phyloP scores from a whole-genome alignment of 1,140 invertebrate species.

The Aporrectodea caliginosa region DNA sequence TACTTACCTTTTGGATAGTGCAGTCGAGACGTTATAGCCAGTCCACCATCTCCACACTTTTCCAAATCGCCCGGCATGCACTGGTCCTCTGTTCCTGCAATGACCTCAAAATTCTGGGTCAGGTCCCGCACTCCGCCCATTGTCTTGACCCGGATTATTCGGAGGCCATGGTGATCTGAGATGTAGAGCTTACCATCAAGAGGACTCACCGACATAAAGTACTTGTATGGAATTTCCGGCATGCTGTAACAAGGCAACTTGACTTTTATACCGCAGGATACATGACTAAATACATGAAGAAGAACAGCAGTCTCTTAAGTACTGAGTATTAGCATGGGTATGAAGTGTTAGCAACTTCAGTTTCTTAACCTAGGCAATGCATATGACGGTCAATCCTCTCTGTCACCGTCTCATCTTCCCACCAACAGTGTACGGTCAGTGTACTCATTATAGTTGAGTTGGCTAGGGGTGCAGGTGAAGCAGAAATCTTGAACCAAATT shows the following conservation, averaged over 20 bases:
- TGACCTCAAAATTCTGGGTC: conserved; percentile 85
- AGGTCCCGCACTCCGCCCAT: conserved; percentile 68
- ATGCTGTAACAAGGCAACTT: conserved; percentile 62
- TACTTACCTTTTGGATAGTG: conserved; percentile 95
- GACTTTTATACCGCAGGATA: too few relatives aligned
- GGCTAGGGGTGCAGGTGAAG: too few relatives aligned
- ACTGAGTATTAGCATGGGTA: too few relatives aligned
- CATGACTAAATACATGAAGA: too few relatives aligned
- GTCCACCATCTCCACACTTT: conserved; percentile 87
- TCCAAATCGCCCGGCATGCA: conserved; percentile 90
- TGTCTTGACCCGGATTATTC: conserved; percentile 83
- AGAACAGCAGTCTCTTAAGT: too few relatives aligned
- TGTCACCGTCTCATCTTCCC: too few relatives aligned
- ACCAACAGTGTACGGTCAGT: too few relatives aligned
- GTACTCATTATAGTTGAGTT: too few relatives aligned
- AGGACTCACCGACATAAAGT: conserved; percentile 89
- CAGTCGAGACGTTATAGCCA: conserved; percentile 84
- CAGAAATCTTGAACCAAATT: too few relatives aligned
- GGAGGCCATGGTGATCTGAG: conserved; percentile 88
- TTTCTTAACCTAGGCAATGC: too few relatives aligned
- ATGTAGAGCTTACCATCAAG: conserved; percentile 87
- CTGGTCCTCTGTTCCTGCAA: conserved; percentile 89
- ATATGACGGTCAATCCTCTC: too few relatives aligned
- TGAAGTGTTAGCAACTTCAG: too few relatives aligned
- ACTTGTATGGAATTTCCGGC: conserved; percentile 86